Evolutionary conservation across 2,888 invertebrate genomes (phyloP).

Genomic region (Oxycera nigricornis): DNA sequence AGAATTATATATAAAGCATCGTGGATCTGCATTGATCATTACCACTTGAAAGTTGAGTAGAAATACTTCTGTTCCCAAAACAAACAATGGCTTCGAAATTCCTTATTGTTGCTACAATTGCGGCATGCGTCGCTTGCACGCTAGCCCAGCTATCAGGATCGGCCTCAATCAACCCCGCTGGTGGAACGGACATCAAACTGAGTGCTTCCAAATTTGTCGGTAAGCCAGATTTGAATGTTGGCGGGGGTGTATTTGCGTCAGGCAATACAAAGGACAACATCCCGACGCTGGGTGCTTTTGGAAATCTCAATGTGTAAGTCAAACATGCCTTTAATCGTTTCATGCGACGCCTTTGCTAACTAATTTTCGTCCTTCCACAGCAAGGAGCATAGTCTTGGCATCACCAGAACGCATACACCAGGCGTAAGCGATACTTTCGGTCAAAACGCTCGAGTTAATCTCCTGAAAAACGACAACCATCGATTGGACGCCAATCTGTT

Average conservation of each 20-base stretch:
- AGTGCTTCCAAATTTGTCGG: slow-evolving; percentile 17
- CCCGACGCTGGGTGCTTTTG: slow-evolving; percentile 32
- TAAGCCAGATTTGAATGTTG: slow-evolving; percentile 29
- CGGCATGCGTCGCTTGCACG: not conserved
- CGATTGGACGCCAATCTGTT: slow-evolving; percentile 52
- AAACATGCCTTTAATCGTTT: not conserved
- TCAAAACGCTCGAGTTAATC: slow-evolving; percentile 50
- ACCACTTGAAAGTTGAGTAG: not conserved
- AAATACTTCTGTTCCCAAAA: not conserved
- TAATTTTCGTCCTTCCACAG: slow-evolving; percentile 46
- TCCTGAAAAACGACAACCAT: slow-evolving; percentile 50
- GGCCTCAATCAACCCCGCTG: slow-evolving; percentile 25
- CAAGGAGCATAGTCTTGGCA: slow-evolving; percentile 52
- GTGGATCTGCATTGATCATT: not conserved
- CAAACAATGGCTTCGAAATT: not conserved
- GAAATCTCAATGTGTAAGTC: slow-evolving; percentile 36
- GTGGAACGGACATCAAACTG: slow-evolving; percentile 20
- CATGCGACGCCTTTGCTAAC: too few relatives aligned
- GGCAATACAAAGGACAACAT: slow-evolving; percentile 29
- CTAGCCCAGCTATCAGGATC: slow-evolving; percentile 48
- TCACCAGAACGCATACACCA: slow-evolving; percentile 52
- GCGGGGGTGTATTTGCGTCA: slow-evolving; percentile 19
- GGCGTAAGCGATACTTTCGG: slow-evolving; percentile 48
- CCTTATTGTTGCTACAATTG: not conserved
- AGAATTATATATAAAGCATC: not conserved